Conservation (phyloP, 2,113 vertebrate species). For the Ivindomyrus marchei region DNA sequence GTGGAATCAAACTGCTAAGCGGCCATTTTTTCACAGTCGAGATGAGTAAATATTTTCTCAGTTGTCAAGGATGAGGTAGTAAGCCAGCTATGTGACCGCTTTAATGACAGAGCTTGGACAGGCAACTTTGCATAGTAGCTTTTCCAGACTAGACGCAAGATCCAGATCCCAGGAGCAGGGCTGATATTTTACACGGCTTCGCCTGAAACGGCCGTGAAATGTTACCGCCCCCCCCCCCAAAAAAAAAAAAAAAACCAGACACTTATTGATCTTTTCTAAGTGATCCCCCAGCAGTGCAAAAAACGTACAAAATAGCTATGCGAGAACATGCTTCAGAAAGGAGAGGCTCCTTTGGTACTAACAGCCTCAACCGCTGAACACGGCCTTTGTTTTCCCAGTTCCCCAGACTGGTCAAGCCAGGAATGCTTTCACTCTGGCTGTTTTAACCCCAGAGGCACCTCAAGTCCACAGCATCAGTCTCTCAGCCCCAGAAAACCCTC, state of each 20-base stretch:
- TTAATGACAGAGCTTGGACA: slow-evolving; percentile 62
- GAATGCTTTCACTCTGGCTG: not conserved
- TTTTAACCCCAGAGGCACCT: not conserved
- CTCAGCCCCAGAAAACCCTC: not conserved
- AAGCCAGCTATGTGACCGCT: slow-evolving; percentile 62
- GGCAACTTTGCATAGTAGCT: slow-evolving; percentile 55
- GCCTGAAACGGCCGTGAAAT: not conserved
- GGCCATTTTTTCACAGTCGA: slow-evolving; percentile 53
- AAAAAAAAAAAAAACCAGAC: not conserved
- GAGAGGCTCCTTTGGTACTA: slow-evolving; percentile 4
- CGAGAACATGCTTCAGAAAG: not conserved
- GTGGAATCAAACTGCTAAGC: slow-evolving; percentile 62
- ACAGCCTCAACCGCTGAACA: not conserved
- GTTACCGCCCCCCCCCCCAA: not conserved
- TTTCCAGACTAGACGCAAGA: slow-evolving; percentile 53
- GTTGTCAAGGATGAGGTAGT: slow-evolving; percentile 79
- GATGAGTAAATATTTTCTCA: slow-evolving; percentile 82
- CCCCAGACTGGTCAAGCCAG: not conserved
- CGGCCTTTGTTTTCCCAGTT: slow-evolving; percentile 17
- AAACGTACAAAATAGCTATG: slow-evolving; percentile 15
- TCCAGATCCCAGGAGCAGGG: not conserved
- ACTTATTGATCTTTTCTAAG: slow-evolving; percentile 26
- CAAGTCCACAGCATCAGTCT: not conserved
- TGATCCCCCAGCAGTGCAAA: slow-evolving; percentile 12
- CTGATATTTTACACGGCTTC: not conserved